Evolutionary conservation across 2,888 invertebrate species (phyloP).

Genomic region (Lamproptera curius): DNA sequence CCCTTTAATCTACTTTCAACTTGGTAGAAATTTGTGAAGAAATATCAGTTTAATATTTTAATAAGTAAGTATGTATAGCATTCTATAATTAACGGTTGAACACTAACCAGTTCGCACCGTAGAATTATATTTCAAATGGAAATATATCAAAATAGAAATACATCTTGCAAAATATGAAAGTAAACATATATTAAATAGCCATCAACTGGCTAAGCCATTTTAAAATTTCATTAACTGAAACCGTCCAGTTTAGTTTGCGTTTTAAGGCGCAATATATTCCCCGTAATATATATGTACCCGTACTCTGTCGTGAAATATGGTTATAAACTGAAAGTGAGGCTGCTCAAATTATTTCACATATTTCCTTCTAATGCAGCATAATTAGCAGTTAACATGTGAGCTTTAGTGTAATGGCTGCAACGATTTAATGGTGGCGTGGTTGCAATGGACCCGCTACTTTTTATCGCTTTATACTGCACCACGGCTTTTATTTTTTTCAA

Average conservation of each 20-base stretch:
- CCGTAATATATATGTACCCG: conserved; percentile 5
- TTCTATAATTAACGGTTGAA: too few species aligned
- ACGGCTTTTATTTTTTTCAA: background rate
- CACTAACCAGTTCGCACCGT: too few species aligned
- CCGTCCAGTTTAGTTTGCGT: too few species aligned
- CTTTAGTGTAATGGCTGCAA: conserved; percentile 21
- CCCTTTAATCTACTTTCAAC: too few species aligned
- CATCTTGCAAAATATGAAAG: background rate
- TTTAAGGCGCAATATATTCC: too few species aligned
- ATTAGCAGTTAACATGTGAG: conserved; percentile 27
- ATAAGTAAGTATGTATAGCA: too few species aligned
- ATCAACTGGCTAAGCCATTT: too few species aligned
- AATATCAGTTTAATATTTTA: too few species aligned
- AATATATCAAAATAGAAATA: background rate
- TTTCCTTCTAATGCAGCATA: conserved; percentile 25
- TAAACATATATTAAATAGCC: conserved; percentile 8
- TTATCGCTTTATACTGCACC: conserved; percentile 28
- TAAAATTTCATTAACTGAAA: background rate
- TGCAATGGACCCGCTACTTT: conserved; percentile 21
- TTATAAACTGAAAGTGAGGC: conserved; percentile 32
- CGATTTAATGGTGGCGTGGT: conserved; percentile 14
- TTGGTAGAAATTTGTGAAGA: too few species aligned
- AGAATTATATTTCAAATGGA: too few species aligned
- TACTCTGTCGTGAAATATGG: conserved; percentile 35
- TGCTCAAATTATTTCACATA: conserved; percentile 23